Percentiles rank a stretch among this genome's conserved stretches.
These are phyloP conservation scores for Chaitophorus viminalis DNA, from an alignment of 2,888 invertebrate species.

Conservation along the genomic window DNA sequence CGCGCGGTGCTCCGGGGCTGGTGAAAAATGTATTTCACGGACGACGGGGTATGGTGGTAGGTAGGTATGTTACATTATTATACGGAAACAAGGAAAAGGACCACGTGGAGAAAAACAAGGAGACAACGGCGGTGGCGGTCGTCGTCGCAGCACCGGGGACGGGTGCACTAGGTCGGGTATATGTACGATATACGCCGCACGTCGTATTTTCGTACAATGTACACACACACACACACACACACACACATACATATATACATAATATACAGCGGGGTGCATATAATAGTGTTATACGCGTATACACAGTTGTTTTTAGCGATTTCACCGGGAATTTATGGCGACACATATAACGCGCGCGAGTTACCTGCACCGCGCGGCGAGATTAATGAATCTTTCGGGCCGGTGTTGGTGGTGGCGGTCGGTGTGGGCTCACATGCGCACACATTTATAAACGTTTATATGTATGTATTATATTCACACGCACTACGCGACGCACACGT, in stretches of 20 bases:
- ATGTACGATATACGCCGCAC: not conserved
- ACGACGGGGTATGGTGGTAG: no score
- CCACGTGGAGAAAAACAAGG: not conserved
- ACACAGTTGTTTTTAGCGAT: slow-evolving; percentile 31
- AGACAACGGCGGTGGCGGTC: not conserved
- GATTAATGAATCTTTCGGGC: slow-evolving; percentile 39
- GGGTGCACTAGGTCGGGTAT: not conserved
- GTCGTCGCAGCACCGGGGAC: not conserved
- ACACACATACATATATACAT: no score
- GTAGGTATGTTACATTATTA: no score
- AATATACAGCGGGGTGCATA: no score
- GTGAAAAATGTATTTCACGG: slow-evolving; percentile 16
- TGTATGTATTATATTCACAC: not conserved
- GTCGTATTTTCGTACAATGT: not conserved
- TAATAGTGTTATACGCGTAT: no score
- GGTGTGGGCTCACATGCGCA: not conserved
- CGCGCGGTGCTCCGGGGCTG: no score
- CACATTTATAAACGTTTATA: no score
- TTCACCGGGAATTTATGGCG: slow-evolving; percentile 35
- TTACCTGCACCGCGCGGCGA: not conserved
- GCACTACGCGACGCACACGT: not conserved
- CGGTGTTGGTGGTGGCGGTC: not conserved
- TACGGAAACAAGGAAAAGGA: not conserved
- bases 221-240: no score
- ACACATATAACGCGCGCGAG: not conserved